phyloP scores from a whole-genome alignment of 2,113 vertebrate species.

The Microtus oregoni region DNA sequence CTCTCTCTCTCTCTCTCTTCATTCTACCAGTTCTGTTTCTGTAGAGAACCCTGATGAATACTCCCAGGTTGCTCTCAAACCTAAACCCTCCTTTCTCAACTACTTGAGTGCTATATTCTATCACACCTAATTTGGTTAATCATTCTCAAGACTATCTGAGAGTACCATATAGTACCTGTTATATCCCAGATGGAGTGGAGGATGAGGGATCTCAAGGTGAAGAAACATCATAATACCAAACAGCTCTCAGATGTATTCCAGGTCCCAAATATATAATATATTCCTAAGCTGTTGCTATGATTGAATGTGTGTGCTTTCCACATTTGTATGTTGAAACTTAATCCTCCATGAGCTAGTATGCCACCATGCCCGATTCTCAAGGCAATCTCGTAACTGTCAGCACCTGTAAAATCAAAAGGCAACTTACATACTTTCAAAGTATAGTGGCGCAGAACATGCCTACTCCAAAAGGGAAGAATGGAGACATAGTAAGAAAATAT shows the following conservation, averaged over 20 bases:
- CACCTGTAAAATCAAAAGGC: not conserved
- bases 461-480: not conserved
- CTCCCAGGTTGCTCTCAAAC: not conserved
- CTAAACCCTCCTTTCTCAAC: not conserved
- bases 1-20: too few species aligned
- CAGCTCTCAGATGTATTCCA: rapidly evolving
- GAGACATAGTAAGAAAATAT: not conserved
- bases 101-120: not conserved
- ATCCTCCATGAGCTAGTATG: not conserved
- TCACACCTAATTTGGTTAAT: not conserved
- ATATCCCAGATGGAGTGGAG: not conserved
- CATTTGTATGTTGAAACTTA: not conserved
- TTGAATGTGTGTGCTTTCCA: not conserved
- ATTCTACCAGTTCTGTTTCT: not conserved
- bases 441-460: not conserved
- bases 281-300: not conserved
- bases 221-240: not conserved
- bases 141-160: not conserved
- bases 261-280: rapidly evolving
- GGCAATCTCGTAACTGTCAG: not conserved
- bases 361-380: not conserved
- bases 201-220: not conserved
- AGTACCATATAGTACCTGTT: not conserved
- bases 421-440: not conserved
- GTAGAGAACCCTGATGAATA: not conserved